A percentile compares a stretch with the other conserved stretches of the same genome.
phyloP scores from a whole-genome alignment of 2,888 invertebrate species.

The Nymphalis polychloros region DNA sequence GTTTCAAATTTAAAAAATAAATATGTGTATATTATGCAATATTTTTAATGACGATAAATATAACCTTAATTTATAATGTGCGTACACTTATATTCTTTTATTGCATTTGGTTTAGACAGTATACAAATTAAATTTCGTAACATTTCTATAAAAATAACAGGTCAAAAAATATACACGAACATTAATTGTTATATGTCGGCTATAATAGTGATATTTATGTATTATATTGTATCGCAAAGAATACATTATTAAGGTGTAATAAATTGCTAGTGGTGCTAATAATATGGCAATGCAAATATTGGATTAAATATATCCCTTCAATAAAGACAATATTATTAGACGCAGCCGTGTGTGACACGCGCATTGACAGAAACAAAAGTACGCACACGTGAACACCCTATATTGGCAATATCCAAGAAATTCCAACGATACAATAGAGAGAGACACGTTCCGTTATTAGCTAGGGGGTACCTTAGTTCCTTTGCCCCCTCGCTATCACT shows the following conservation, averaged over 20 bases:
- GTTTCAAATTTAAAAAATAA: too few species aligned
- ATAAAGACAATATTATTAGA: slow-evolving; percentile 45
- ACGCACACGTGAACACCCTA: slow-evolving; percentile 69
- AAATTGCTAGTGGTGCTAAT: slow-evolving; percentile 22
- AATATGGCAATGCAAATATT: slow-evolving; percentile 36
- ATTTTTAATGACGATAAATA: too few species aligned
- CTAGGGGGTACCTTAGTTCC: slow-evolving; percentile 71
- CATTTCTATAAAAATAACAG: too few species aligned
- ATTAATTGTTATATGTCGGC: too few species aligned
- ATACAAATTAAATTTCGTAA: too few species aligned
- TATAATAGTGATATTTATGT: too few species aligned
- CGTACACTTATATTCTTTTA: too few species aligned
- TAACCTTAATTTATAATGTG: too few species aligned
- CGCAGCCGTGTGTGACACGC: slow-evolving; percentile 45
- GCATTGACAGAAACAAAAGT: slow-evolving; percentile 71
- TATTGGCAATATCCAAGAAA: slow-evolving; percentile 80
- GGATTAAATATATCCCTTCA: slow-evolving; percentile 39
- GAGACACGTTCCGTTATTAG: slow-evolving; percentile 75
- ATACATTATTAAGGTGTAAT: not conserved
- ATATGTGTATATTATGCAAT: too few species aligned
- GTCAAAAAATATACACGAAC: too few species aligned
- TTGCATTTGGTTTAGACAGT: too few species aligned
- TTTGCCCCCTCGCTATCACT: slow-evolving; percentile 76
- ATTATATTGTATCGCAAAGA: not conserved
- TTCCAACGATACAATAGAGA: slow-evolving; percentile 74